Base-by-base conservation (phyloP, 2,113 vertebrate species). In the Catharus fuscescens region DNA sequence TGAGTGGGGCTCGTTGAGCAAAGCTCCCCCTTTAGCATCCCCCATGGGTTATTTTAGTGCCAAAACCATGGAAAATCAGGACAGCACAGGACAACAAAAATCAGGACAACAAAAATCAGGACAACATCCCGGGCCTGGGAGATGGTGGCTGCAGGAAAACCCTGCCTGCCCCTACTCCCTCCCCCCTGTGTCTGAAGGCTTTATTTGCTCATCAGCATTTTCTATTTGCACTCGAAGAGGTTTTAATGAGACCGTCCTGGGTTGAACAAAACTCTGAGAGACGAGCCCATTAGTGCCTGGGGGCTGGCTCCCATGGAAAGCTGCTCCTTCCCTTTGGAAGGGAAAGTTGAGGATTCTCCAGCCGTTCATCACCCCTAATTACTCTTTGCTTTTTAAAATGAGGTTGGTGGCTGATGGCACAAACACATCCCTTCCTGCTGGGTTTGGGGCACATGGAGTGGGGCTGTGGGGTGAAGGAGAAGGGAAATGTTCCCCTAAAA, bases 21-120 rank as follows among this genome's bases (percentile, higher is more conserved):
- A 14, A 80, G 21, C 45, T 7, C 9, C 14, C 47, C 32, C 60
- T 29, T 18, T 2, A 45, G 36, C 56, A 14, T 4, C 73, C 19
- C 0, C 6, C 38, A 0, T 10, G 2, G 2, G 10, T 18, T 54
- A 2, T 6, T 21, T 2, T 0, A 12, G 9, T 15, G 78, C 60
- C 52, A 9, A 2, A 21, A 25, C 2, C 9, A 2, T 0, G 38
- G 70, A 10, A 44, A 78, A 66, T 2, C 3, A 8, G 59, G 52
- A 40, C 12, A 25, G 0, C 1, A 38, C 3, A 8, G 59, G 52
- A 40, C 12, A 25, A 0, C 1, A 38, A 10, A 44, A 78, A 66
- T 2, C 3, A 8, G 59, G 52, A 38, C 38, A 38, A 38, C 38
- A 38, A 38, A 38, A 38, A 38, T 38, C 38, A 38, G 38, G 38